A percentile compares a stretch with the other conserved stretches of the same genome.
Evolutionary conservation across 2,797 vertebrate species (phyloP).

Genomic region (Triplophysa bombifrons): DNA sequence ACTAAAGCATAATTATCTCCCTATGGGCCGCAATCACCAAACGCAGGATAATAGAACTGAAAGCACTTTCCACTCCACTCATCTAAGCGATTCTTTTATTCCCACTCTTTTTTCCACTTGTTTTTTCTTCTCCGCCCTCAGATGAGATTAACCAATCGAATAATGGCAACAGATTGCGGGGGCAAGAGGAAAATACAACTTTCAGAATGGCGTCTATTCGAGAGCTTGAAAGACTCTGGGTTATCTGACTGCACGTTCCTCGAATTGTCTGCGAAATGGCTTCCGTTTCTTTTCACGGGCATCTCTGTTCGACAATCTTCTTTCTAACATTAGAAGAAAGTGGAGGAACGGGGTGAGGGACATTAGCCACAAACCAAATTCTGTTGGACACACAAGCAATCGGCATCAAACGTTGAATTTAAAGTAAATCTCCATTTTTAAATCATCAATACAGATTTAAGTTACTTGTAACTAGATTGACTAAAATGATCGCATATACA

Average conservation of each 20-base stretch:
- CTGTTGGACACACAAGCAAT: no score
- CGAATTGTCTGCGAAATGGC: slow-evolving; percentile 45
- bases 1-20: slow-evolving; percentile 83
- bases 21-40: slow-evolving; percentile 78
- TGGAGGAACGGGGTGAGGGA: no score
- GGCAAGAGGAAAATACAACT: slow-evolving; percentile 55
- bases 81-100: slow-evolving; percentile 64
- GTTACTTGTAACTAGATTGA: background rate
- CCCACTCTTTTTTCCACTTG: slow-evolving; percentile 60
- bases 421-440: background rate
- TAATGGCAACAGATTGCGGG: slow-evolving; percentile 60
- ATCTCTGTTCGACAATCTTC: slow-evolving; percentile 14
- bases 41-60: slow-evolving; percentile 74
- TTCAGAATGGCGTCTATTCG: slow-evolving; percentile 51
- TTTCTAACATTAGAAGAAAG: background rate
- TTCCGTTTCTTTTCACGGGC: slow-evolving; percentile 36
- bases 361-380: no score
- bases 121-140: slow-evolving; percentile 61
- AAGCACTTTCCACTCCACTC: slow-evolving; percentile 75
- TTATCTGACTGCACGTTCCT: slow-evolving; percentile 51
- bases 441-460: background rate
- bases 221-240: slow-evolving; percentile 47
- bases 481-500: background rate
- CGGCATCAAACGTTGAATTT: no score
- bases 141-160: slow-evolving; percentile 69